These are phyloP conservation scores for Caradrina kadenii DNA, from an alignment of 2,888 invertebrate species.

Conservation along the genomic window DNA sequence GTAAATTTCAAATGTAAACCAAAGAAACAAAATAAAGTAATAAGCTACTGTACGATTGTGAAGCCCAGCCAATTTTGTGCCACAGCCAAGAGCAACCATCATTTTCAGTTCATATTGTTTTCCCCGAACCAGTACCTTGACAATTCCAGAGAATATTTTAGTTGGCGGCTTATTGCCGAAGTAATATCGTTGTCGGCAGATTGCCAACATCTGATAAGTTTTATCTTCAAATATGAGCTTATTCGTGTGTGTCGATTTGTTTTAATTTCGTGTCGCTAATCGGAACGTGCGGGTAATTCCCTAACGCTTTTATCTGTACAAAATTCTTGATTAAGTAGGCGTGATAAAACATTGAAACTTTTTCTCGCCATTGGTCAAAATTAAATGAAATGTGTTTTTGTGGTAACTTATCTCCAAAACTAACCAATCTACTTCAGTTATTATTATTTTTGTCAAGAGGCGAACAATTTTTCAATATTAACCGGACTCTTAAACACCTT, in stretches of 20 bases:
- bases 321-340: conserved; percentile 27
- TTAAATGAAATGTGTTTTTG: background rate
- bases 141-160: conserved; percentile 7
- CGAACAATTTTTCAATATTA: background rate
- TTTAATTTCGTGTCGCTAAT: conserved; percentile 50
- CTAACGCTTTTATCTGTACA: conserved; percentile 8
- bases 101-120: conserved; percentile 9
- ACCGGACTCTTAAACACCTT: too few species aligned
- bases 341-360: conserved; percentile 11
- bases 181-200: conserved; percentile 40
- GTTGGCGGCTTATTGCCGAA: conserved; percentile 24
- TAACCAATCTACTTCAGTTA: background rate
- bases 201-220: conserved; percentile 43
- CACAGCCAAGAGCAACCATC: background rate
- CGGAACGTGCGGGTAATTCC: conserved; percentile 22
- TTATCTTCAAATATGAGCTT: conserved; percentile 39
- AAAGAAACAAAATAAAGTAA: background rate
- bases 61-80: background rate
- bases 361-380: conserved; percentile 4
- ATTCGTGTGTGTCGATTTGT: conserved; percentile 29
- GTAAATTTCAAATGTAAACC: background rate
- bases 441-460: background rate
- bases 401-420: background rate
- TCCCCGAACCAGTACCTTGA: background rate
- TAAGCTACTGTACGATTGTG: background rate